Conservation (phyloP, 2,113 vertebrate species). For the Megalops atlanticus region DNA sequence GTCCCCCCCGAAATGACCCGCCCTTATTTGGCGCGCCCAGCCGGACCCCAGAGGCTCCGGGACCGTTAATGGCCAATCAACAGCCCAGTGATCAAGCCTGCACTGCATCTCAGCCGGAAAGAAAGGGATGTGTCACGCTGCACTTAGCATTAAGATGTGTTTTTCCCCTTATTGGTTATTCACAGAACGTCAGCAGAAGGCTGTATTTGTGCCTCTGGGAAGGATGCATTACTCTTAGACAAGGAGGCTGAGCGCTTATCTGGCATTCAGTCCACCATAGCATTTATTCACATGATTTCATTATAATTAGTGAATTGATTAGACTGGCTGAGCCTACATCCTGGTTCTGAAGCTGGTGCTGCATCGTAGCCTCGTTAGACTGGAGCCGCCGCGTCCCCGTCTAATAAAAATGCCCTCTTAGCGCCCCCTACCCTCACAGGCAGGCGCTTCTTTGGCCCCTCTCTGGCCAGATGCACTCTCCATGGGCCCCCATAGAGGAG, state of each 20-base stretch:
- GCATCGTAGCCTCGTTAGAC: not conserved
- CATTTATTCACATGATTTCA: constrained; percentile 16
- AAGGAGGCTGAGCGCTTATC: not conserved
- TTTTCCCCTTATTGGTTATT: not conserved
- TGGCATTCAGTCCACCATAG: not conserved
- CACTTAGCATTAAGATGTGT: not conserved
- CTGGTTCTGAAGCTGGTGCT: not conserved
- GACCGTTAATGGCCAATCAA: not conserved
- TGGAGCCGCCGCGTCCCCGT: not conserved
- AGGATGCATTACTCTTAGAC: not conserved
- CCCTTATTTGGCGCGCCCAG: not conserved
- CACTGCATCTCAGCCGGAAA: not conserved
- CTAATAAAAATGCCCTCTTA: not conserved
- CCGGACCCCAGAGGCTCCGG: not conserved
- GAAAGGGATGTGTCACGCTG: not conserved
- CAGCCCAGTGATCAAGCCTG: too few relatives aligned
- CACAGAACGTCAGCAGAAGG: not conserved
- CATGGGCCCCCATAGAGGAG: not conserved
- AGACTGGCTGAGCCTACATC: not conserved
- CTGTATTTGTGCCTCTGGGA: not conserved
- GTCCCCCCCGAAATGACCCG: not conserved
- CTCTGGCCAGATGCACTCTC: not conserved
- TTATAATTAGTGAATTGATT: constrained; percentile 4
- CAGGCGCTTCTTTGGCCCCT: not conserved
- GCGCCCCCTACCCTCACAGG: not conserved